Evolutionary conservation across 2,113 vertebrate genomes (phyloP), one percentile per base, ranked within the genome.

Genomic region (Bos javanicus): DNA sequence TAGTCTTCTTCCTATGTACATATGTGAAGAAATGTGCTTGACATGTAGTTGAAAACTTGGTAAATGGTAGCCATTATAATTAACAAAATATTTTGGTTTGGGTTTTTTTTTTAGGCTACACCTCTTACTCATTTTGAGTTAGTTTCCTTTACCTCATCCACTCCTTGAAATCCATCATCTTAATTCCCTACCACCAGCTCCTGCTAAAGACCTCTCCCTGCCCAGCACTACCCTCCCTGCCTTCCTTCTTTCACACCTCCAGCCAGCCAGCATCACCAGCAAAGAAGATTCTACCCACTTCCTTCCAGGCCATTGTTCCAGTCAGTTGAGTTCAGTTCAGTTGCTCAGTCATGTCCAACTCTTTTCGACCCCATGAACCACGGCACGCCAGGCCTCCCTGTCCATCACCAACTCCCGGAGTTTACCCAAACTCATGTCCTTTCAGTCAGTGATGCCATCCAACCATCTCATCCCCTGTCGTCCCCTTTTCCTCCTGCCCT

Each of bases 101-200:
- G 13, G 9, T 5, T 16, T 71, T 21, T 23, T 50, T 85, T 94
- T 76, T 48, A 93, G 39, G n/a, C 17, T 33, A 87, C 13, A 13
- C 11, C n/a, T 67, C 26, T 83, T 84, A 30, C 5, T 76, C 9
- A 84, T 94, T 88, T 95, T 50, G 17, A 86, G 54, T 67, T 92
- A 48, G 28, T 67, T 88, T 54, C 30, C 25, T 95, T 93, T 91
- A 87, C 26, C 92, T 92, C 81, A 26, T 25, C 46, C 56, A 46
- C 19, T 17, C 39, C 46, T 56, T 56, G 23, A 87, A 90, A 52
- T 30, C 52, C 33, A 30, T 71, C n/a, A 1, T 74, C 16, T 78
- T 87, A n/a, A 30, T 64, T 30, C 23, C 30, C 26, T n/a, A 60
- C 39, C 62, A 36, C 12, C 5, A 56, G 30, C 25, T 59, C 5